These are phyloP conservation scores for Schlechtendalia chinensis DNA, from an alignment of 1,140 invertebrate species.

Conservation along the genomic window DNA sequence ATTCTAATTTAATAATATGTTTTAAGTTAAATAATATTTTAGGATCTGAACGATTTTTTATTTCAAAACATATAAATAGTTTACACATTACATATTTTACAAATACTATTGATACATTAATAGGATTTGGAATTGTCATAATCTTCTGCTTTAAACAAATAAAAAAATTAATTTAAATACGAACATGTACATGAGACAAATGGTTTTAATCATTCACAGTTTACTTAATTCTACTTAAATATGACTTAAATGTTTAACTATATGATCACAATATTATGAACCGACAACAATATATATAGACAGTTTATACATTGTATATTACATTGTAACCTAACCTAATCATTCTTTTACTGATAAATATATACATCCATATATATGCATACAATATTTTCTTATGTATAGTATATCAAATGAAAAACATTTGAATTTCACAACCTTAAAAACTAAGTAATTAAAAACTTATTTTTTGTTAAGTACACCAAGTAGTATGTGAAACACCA, in stretches of 20 bases:
- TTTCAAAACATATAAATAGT: not conserved
- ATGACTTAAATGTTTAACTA: not conserved
- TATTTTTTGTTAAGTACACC: not conserved
- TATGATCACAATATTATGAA: constrained; percentile 18
- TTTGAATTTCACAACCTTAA: not conserved
- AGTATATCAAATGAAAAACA: not conserved
- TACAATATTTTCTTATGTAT: not conserved
- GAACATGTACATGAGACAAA: not conserved
- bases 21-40: not conserved
- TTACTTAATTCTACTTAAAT: not conserved
- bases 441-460: not conserved
- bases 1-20: not conserved
- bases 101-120: not conserved
- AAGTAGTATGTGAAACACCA: not conserved
- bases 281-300: not conserved
- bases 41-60: not conserved
- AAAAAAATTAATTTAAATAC: constrained; percentile 1
- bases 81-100: not conserved
- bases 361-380: not conserved
- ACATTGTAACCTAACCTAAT: not conserved
- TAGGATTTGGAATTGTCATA: not conserved
- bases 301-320: constrained; percentile 11
- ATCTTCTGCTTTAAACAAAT: constrained; percentile 30
- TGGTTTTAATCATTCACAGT: not conserved
- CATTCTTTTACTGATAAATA: not conserved